Base-by-base conservation (phyloP, 2,888 invertebrate genomes). In the Nezara viridula region DNA sequence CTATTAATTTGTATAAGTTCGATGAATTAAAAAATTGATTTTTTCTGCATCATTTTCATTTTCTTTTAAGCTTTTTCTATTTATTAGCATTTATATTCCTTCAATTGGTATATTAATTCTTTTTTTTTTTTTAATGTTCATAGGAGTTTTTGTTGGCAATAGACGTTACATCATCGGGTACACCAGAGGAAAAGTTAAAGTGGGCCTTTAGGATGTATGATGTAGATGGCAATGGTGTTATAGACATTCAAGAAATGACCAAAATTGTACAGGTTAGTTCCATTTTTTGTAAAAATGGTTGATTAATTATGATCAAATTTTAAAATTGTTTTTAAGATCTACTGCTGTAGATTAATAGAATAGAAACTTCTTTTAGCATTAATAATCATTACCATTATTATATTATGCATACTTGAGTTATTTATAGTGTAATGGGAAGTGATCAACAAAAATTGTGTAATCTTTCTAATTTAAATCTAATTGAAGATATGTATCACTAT, bases 191-290 rank as follows among this genome's bases (percentile, higher is more conserved):
- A 93, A 99, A 99, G 94, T 95, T 99, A 91, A 98, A 98, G 94
- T 98, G 99, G 98, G 99, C 99, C 91, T 99, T 99, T 95, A 96
- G 98, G 93, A 98, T 98, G 98, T 98, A 99, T 94, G 98, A 99
- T 93, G 98, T 99, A 85, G 98, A 99, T 93, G 98, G 98, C 86
- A 99, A 99, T 93, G 99, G 98, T 90, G 98, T 98, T 92, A 99
- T 99, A 93, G 98, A 99, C 93, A 98, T 98, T 92, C 98, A 98
- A 93, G 99, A 99, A 95, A 99, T 99, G 99, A 98, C 98, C 91
- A 98, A 99, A 95, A 99, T 99, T 93, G 98, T 99, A 91, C 98
- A 98, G 97, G 98, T 98, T 93, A 21, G 27, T n/a, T 9, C 10
- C n/a, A 9, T 24, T 55, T 24, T 21, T 50, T 21, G 21, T 1